A percentile compares a stretch with the other conserved stretches of the same genome.
phyloP scores from a whole-genome alignment of 2,888 invertebrate genomes.

The Formica aserva region DNA sequence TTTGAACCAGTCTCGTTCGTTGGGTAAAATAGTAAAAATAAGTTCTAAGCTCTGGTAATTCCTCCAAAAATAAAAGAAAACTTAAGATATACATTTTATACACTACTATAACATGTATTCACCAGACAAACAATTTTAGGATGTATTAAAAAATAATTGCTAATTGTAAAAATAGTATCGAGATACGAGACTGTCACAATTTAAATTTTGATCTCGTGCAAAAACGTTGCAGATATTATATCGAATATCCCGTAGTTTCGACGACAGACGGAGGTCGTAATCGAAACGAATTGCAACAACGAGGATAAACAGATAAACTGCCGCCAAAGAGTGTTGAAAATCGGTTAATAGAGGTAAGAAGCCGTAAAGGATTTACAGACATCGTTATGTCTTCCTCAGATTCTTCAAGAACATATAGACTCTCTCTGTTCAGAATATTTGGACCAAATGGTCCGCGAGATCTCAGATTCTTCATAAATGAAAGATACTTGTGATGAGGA shows the following conservation, averaged over 20 bases:
- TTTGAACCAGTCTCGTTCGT: neutral
- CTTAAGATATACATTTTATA: neutral
- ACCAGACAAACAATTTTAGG: neutral
- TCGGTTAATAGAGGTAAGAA: slow-evolving; percentile 57
- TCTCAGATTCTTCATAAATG: slow-evolving; percentile 19
- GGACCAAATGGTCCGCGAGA: neutral
- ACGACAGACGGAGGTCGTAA: slow-evolving; percentile 20
- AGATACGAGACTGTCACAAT: neutral
- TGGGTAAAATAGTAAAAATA: neutral
- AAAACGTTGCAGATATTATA: neutral
- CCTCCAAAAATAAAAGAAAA: neutral
- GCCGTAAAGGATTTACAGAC: slow-evolving; percentile 63
- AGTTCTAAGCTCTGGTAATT: neutral
- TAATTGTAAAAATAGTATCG: neutral
- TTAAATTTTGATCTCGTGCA: slow-evolving; percentile 13
- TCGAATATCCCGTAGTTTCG: neutral
- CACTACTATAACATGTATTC: neutral
- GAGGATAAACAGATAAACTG: slow-evolving; percentile 27
- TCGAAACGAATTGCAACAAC: slow-evolving; percentile 59
- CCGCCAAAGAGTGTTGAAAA: slow-evolving; percentile 44
- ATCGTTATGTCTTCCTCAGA: slow-evolving; percentile 30
- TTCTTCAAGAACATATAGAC: slow-evolving; percentile 13
- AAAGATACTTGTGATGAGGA: slow-evolving; percentile 2
- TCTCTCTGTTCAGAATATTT: neutral
- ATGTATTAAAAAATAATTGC: neutral